Percentiles rank a stretch among this genome's conserved stretches.
These are phyloP conservation scores for Nipponia nippon DNA, from an alignment of 2,113 vertebrate species.

Conservation along the genomic window DNA sequence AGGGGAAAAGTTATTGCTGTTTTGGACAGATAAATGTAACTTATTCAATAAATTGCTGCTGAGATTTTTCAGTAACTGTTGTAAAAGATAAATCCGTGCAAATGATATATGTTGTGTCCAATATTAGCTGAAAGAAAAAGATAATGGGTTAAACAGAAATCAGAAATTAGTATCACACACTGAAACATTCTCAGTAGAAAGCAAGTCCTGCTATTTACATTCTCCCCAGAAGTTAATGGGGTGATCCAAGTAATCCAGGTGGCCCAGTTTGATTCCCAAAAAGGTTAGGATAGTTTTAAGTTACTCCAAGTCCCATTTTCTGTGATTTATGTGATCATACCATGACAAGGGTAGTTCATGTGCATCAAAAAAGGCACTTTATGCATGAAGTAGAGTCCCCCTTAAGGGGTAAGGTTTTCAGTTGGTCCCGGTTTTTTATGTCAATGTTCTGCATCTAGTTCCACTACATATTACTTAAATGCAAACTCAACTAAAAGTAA, in stretches of 20 bases:
- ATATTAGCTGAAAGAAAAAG: neutral
- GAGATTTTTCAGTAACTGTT: neutral
- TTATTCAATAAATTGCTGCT: neutral
- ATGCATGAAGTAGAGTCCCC: neutral
- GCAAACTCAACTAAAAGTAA: neutral
- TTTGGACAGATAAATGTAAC: neutral
- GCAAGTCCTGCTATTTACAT: neutral
- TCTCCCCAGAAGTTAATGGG: neutral
- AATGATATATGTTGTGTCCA: neutral
- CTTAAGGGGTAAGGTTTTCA: neutral
- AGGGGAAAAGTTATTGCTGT: neutral
- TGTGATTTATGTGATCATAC: neutral
- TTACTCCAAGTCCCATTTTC: neutral
- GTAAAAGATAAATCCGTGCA: neutral
- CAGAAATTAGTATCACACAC: neutral
- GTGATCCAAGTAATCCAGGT: neutral
- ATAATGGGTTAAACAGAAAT: neutral
- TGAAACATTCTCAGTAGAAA: neutral
- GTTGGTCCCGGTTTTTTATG: neutral
- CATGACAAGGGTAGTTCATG: neutral
- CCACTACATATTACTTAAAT: neutral
- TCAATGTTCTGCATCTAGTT: neutral
- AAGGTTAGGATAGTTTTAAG: neutral
- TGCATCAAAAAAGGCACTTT: neutral
- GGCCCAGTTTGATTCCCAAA: neutral